Base-by-base conservation (phyloP, 2,113 vertebrate species). In the Girardinichthys multiradiatus region DNA sequence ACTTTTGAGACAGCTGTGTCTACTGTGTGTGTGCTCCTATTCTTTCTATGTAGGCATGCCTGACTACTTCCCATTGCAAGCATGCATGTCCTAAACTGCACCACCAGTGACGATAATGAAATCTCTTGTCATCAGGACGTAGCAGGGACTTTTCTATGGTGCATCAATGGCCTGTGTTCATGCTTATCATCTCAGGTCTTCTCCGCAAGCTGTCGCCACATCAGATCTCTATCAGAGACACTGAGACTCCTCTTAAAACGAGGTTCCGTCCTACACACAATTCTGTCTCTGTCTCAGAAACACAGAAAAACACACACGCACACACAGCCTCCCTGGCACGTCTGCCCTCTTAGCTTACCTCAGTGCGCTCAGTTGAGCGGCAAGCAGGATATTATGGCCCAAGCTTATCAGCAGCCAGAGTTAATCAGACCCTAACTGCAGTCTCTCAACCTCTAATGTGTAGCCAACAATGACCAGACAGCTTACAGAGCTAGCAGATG, bases 181-280 rank as follows among this genome's bases (percentile, higher is more conserved):
- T 93, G 76, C 65, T 81, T 88, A 90, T 92, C 89, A 68, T 67
- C 68, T 60, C 35, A 1, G 61, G 74, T 57, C 76, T 70, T 21
- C 73, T 68, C 58, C 70, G 64, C 72, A 77, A 48, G 70, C 68
- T 58, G 0, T 68, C 45, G 48, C 72, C 84, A 54, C 54, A 71
- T 77, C 86, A 80, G 86, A 90, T 89, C 73, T 37, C 30, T 85
- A 85, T 90, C 79, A 2, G 69, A 82, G 77, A 86, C 80, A 71
- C 70, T 63, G 83, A 76, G 80, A 35, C 87, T 86, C 82, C 79
- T 80, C 68, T 86, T 65, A 77, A 80, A 76, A 54, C n/a, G 33
- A 3, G 67, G 26, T 66, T 79, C 71, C 54, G 2, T 74, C 76
- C 77, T 76, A 79, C 78, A 82, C 78, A 88, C 88, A 88, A 88